Conservation (phyloP, 2,797 vertebrate species). For the Salarias fasciatus region DNA sequence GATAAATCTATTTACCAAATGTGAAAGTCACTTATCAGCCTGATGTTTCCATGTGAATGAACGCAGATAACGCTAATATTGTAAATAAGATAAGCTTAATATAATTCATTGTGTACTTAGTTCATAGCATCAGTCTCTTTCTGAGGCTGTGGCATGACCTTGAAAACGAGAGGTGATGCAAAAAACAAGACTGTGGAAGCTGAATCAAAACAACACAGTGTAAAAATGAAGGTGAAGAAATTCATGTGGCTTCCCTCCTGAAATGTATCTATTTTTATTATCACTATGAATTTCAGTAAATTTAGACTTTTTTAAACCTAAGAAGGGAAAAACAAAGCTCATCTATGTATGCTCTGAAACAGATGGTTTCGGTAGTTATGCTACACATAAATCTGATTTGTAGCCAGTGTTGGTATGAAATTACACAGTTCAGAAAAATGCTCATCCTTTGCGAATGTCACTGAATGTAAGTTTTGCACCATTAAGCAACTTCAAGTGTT, state of each 20-base stretch:
- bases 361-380: constrained; percentile 1
- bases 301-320: constrained; percentile 5
- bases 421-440: not conserved
- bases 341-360: not conserved
- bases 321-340: not conserved
- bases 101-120: constrained; percentile 17
- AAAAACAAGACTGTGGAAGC: not conserved
- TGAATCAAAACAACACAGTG: not conserved
- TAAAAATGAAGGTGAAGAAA: not conserved
- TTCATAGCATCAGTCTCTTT: not conserved
- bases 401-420: not conserved
- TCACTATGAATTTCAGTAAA: not conserved
- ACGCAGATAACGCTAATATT: constrained; percentile 36
- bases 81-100: constrained; percentile 42
- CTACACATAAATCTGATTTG: not conserved
- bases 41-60: constrained; percentile 24
- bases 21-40: constrained; percentile 41
- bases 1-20: constrained; percentile 47
- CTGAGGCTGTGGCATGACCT: constrained; percentile 1
- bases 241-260: not conserved
- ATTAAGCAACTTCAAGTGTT: constrained; percentile 7
- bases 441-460: not conserved
- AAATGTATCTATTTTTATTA: not conserved
- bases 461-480: too few relatives aligned
- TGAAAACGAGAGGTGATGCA: constrained; percentile 5